Evolutionary conservation across 2,113 vertebrate species (phyloP).

Genomic region (Ascaphus truei): DNA sequence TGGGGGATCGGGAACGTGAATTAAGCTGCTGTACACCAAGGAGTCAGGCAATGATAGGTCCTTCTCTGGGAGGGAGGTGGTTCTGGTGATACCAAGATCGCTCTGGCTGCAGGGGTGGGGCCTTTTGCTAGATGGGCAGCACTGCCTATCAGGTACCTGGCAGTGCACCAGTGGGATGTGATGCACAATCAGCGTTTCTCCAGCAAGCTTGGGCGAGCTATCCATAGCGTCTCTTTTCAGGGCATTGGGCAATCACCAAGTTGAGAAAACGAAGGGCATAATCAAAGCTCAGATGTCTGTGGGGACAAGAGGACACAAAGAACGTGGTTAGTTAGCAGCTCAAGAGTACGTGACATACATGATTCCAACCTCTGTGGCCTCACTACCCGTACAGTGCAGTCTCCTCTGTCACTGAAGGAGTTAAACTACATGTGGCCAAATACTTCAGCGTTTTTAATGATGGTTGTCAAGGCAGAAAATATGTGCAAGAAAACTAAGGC

Average conservation of each 20-base stretch:
- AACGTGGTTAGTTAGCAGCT: too few relatives aligned
- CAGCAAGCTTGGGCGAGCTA: constrained; percentile 85
- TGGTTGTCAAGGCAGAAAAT: too few relatives aligned
- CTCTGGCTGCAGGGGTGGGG: constrained; percentile 78
- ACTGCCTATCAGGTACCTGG: constrained; percentile 80
- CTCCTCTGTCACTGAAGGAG: too few relatives aligned
- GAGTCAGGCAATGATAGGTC: constrained; percentile 83
- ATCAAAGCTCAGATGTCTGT: constrained; percentile 57
- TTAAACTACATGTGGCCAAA: too few relatives aligned
- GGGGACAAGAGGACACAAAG: constrained; percentile 39
- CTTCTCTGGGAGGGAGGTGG: constrained; percentile 75
- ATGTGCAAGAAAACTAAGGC: too few relatives aligned
- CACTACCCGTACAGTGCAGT: too few relatives aligned
- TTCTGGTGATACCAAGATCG: constrained; percentile 74
- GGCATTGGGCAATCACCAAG: constrained; percentile 46
- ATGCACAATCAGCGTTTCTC: constrained; percentile 94
- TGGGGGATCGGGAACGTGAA: constrained; percentile 58
- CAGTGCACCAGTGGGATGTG: constrained; percentile 97
- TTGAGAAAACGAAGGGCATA: constrained; percentile 49
- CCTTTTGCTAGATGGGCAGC: constrained; percentile 67
- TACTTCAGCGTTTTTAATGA: too few relatives aligned
- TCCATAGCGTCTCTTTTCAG: constrained; percentile 73
- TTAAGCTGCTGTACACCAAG: constrained; percentile 82
- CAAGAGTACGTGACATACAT: too few relatives aligned
- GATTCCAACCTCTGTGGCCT: too few relatives aligned